These are phyloP conservation scores for Leptinotarsa undecemlineata DNA, from an alignment of 1,140 invertebrate genomes.

Conservation along the genomic window DNA sequence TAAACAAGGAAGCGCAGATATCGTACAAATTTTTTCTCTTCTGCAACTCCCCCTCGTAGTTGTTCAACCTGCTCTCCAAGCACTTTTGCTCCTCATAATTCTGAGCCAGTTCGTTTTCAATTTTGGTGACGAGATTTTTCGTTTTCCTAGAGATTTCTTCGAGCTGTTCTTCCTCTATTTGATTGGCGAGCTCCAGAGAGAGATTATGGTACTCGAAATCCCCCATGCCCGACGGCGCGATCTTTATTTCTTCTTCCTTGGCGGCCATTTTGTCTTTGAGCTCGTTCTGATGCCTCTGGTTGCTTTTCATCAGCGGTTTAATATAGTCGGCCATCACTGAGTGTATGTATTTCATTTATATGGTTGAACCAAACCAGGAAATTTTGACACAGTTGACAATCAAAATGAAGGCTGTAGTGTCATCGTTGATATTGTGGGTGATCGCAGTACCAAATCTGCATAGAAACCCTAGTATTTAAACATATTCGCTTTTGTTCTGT, in stretches of 20 bases:
- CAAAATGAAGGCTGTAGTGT: background rate
- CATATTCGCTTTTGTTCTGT: no score
- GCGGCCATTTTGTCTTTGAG: background rate
- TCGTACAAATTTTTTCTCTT: conserved; percentile 20
- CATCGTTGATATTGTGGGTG: background rate
- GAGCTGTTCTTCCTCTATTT: conserved; percentile 8
- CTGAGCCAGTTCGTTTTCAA: conserved; percentile 9
- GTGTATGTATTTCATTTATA: conserved; percentile 23
- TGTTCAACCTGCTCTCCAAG: conserved; percentile 14
- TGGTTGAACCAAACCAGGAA: background rate
- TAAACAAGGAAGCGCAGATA: conserved; percentile 1
- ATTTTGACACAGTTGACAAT: conserved; percentile 7
- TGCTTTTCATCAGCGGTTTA: conserved; percentile 2
- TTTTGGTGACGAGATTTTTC: background rate
- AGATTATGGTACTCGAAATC: conserved; percentile 14
- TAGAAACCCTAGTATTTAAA: no score
- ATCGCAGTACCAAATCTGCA: no score
- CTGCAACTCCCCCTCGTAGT: conserved; percentile 4
- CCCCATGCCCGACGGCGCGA: conserved; percentile 3
- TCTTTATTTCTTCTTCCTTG: conserved; percentile 13
- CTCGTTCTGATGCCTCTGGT: background rate
- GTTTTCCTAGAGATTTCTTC: conserved; percentile 10
- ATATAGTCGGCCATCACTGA: conserved; percentile 21
- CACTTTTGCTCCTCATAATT: conserved; percentile 10
- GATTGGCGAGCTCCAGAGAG: conserved; percentile 5